A percentile compares a stretch with the other conserved stretches of the same genome.
phyloP scores from a whole-genome alignment of 2,113 vertebrate species.

The Colius striatus region DNA sequence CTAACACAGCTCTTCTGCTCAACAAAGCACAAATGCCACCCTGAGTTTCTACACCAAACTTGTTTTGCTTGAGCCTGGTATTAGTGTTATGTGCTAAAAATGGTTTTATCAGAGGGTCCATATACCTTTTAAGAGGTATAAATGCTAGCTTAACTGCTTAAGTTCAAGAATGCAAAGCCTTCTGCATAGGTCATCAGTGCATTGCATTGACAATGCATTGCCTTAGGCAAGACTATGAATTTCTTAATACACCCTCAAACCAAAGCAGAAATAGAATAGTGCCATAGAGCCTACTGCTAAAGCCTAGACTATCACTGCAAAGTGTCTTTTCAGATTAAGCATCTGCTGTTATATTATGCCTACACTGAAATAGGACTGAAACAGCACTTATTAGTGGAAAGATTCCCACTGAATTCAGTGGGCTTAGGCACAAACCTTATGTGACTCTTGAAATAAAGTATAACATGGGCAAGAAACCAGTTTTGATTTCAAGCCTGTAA shows the following conservation, averaged over 20 bases:
- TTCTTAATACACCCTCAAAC: background rate
- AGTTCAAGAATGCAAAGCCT: background rate
- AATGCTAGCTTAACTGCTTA: background rate
- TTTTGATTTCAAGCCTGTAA: background rate
- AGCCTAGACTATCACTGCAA: background rate
- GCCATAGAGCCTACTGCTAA: background rate
- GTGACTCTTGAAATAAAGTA: background rate
- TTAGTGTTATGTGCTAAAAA: background rate
- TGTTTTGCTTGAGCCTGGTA: background rate
- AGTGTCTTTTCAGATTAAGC: slow-evolving; percentile 17
- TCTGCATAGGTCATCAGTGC: background rate
- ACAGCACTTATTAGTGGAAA: background rate
- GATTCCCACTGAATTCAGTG: slow-evolving; percentile 6
- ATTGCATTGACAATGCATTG: background rate
- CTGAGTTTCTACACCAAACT: background rate
- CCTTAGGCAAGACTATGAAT: background rate
- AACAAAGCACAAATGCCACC: background rate
- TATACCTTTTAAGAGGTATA: background rate
- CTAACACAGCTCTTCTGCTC: background rate
- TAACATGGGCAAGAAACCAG: background rate
- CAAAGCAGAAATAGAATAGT: background rate
- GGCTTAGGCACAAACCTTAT: slow-evolving; percentile 1
- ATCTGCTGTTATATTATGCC: slow-evolving; percentile 4
- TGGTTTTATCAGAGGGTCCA: background rate
- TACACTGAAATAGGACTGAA: background rate